phyloP scores from a whole-genome alignment of 1,140 invertebrate species.

The Mactra quadrangularis region DNA sequence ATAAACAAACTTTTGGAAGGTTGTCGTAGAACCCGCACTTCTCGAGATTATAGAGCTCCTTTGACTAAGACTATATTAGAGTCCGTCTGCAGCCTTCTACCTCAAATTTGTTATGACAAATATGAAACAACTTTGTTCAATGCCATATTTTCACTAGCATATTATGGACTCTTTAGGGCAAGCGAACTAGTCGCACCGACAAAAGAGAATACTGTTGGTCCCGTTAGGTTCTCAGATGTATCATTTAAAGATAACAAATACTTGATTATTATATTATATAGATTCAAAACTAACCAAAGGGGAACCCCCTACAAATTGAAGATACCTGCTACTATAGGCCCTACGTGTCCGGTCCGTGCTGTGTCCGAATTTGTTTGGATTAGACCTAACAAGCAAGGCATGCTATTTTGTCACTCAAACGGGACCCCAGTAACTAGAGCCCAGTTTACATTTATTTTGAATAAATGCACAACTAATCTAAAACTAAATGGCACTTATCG shows the following conservation, averaged over 20 bases:
- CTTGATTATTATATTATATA: background rate
- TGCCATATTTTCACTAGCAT: slow-evolving; percentile 29
- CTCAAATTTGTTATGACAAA: background rate
- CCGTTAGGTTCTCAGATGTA: background rate
- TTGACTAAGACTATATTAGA: background rate
- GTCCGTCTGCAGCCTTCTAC: background rate
- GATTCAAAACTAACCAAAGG: slow-evolving; percentile 36
- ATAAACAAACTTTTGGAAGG: slow-evolving; percentile 35
- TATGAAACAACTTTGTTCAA: slow-evolving; percentile 25
- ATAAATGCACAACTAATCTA: background rate
- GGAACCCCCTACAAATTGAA: background rate
- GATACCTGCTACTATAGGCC: background rate
- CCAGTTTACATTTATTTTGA: background rate
- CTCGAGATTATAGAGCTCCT: background rate
- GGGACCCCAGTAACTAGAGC: background rate
- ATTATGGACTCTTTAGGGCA: slow-evolving; percentile 44
- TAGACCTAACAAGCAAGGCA: background rate
- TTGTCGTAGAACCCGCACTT: background rate
- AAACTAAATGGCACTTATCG: background rate
- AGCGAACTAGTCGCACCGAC: slow-evolving; percentile 24
- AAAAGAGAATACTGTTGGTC: background rate
- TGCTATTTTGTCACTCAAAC: slow-evolving; percentile 32
- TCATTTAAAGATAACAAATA: background rate
- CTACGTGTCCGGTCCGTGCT: slow-evolving; percentile 14
- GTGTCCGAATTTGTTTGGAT: background rate